Base-by-base conservation (phyloP, 1,140 invertebrate genomes). In the Eubasilissa regina region DNA sequence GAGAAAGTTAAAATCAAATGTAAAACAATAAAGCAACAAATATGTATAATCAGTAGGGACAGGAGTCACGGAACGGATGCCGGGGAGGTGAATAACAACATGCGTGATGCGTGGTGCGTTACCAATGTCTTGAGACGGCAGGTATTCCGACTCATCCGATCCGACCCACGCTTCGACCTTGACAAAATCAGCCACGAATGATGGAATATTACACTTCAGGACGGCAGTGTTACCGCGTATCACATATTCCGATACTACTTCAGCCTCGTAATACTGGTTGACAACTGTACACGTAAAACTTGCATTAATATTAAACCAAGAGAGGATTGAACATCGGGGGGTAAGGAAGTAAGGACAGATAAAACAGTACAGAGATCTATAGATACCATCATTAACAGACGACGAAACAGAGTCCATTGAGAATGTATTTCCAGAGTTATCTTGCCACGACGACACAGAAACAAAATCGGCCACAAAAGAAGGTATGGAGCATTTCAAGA, bases 381-480 rank as follows among this genome's bases (percentile, higher is more conserved):
- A 48, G 25, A 84, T 88, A 94, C 93, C 93, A 87, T 91, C 91
- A 84, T 91, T 90, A 80, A 91, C 90, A 83, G 90, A 89, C 45
- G 91, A 89, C 84, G 92, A 92, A 85, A 93, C 93, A 85, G 90
- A 91, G 84, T 94, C 93, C 83, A 85, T 81, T 70, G 85, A 86
- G 81, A 84, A 89, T 51, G 87, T 86, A 80, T 86, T 87, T 66
- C 92, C 92, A 83, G 93, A 90, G 87, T 95, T 94, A 75, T 94
- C 95, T 80, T 95, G 93, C 97, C 97, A 98, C 8, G 95, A 94
- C 25, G 96, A 90, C 80, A 98, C 95, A 83, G 91, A 92, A 25
- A 98, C 95, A 88, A 97, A 98, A 89, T 98, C 96, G 56, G 95
- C 94, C 58, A 98, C 95, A 87, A 96, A 98, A 56, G 95, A 96